Percentiles rank a stretch among this genome's conserved stretches.
phyloP scores from a whole-genome alignment of 2,113 vertebrate species.

The Chionomys nivalis region DNA sequence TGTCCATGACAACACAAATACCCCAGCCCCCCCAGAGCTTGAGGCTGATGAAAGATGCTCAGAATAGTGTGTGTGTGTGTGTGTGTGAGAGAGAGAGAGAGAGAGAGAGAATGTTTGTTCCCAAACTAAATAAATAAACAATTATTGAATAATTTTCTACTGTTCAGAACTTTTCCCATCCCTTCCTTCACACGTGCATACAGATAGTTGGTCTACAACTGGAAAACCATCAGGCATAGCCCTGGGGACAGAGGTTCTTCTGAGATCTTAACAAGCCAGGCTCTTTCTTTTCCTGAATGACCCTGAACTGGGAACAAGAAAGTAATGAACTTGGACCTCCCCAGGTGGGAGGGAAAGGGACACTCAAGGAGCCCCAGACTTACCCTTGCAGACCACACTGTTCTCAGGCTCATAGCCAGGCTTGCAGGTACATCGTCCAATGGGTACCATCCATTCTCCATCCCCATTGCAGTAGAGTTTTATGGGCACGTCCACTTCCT shows the following conservation, averaged over 20 bases:
- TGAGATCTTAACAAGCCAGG: neutral
- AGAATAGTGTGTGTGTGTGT: neutral
- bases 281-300: neutral
- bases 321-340: neutral
- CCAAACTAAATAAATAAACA: neutral
- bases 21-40: neutral
- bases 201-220: neutral
- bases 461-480: slow-evolving; percentile 99
- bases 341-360: neutral
- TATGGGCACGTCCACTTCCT: slow-evolving; percentile 98
- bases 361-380: slow-evolving; percentile 66
- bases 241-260: neutral
- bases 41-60: neutral
- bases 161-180: neutral
- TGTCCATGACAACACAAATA: slow-evolving; percentile 59
- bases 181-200: neutral
- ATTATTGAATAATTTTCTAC: slow-evolving; percentile 7
- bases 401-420: slow-evolving; percentile 97
- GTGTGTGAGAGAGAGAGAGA: neutral
- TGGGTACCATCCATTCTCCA: slow-evolving; percentile 99
- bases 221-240: slow-evolving; percentile 11
- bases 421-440: slow-evolving; percentile 98
- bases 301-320: neutral
- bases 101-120: neutral
- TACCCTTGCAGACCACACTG: slow-evolving; percentile 95